Percentiles rank a stretch among this genome's conserved stretches.
Conservation (phyloP, 2,113 vertebrate genomes). For the Glaucidium brasilianum region DNA sequence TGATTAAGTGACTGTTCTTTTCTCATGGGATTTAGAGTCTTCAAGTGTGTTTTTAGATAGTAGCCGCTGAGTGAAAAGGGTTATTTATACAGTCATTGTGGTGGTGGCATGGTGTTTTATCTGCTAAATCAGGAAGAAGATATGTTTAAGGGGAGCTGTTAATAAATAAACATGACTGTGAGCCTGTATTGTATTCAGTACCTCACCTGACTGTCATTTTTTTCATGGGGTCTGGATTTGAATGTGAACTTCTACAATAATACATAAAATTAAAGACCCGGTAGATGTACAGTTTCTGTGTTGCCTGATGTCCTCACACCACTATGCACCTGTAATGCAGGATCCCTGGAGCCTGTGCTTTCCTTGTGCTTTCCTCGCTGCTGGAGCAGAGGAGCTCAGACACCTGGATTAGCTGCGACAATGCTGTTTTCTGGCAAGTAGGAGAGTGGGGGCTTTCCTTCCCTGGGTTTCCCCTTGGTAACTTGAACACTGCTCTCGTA, state of each 20-base stretch:
- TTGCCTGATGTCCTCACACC: neutral
- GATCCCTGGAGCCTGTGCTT: neutral
- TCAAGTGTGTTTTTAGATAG: neutral
- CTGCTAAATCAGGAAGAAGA: neutral
- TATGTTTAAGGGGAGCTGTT: neutral
- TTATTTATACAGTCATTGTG: neutral
- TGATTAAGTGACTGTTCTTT: neutral
- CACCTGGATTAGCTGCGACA: neutral
- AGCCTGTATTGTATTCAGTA: neutral
- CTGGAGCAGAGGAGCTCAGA: neutral
- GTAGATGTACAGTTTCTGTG: neutral
- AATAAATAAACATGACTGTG: neutral
- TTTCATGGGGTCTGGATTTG: neutral
- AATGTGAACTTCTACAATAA: neutral
- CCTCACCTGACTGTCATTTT: neutral
- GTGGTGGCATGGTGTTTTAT: neutral
- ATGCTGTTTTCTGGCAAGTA: neutral
- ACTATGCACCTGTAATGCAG: neutral
- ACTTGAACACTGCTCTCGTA: neutral
- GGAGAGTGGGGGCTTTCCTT: neutral
- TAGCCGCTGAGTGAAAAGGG: neutral
- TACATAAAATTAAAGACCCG: neutral
- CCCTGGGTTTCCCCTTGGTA: neutral
- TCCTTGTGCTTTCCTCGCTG: neutral
- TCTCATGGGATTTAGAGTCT: neutral